These are phyloP conservation scores for Bos indicus DNA, from an alignment of 2,113 vertebrate species.

Conservation along the genomic window DNA sequence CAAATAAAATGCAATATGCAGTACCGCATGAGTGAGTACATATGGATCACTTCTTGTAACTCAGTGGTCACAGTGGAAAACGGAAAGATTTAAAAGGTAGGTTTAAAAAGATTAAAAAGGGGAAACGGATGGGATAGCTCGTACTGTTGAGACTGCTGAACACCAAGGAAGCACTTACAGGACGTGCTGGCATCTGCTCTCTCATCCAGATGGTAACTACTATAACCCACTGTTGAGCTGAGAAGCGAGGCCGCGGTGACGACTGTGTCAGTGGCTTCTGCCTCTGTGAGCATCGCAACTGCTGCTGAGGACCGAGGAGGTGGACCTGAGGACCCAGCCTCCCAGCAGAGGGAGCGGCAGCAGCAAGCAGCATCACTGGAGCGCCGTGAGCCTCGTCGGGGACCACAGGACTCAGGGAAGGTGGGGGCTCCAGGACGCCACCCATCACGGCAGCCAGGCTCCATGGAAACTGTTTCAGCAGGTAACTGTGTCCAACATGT, in stretches of 20 bases:
- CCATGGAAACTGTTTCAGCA: not conserved
- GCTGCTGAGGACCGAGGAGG: not conserved
- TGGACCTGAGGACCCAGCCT: not conserved
- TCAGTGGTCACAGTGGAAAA: not conserved
- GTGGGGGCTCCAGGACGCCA: not conserved
- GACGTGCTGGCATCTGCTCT: fast-evolving
- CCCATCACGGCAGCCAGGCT: fast-evolving
- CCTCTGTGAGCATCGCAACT: fast-evolving
- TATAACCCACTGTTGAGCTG: fast-evolving
- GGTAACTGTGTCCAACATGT: fast-evolving
- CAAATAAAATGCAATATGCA: slow-evolving; percentile 43
- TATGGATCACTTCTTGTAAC: slow-evolving; percentile 29
- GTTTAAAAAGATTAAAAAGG: not conserved
- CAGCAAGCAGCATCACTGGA: not conserved
- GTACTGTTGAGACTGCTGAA: too few species aligned
- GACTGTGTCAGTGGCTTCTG: not conserved
- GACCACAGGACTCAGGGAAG: not conserved
- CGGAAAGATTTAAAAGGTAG: not conserved
- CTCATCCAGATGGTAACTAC: not conserved
- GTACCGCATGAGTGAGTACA: not conserved
- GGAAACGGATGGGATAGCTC: not conserved
- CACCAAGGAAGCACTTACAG: fast-evolving
- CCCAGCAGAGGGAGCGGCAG: not conserved
- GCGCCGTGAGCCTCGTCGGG: fast-evolving
- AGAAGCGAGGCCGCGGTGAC: fast-evolving